Base-by-base conservation (phyloP, 2,797 vertebrate species). In the Manis javanica region DNA sequence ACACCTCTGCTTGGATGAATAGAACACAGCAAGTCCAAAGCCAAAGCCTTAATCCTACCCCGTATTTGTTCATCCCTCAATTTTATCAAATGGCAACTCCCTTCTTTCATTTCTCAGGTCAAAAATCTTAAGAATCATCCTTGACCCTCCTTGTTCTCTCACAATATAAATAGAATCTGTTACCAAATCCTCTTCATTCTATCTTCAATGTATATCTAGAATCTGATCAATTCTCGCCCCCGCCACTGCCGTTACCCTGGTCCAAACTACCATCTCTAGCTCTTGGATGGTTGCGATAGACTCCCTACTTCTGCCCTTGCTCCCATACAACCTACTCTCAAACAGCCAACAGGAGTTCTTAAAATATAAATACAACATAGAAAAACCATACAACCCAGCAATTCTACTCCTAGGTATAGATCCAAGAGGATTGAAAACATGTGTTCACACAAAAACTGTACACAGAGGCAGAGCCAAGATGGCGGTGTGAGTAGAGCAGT, bases 281-380 rank as follows among this genome's bases (percentile, higher is more conserved):
- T 94, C 14, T 5, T 85, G 57, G 31, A 53, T 91, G 63, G 16
- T 57, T 88, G 24, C 23, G 72, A 61, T 4, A 79, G 53, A 87
- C 72, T 91, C 55, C 16, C 29, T 93, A 31, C 31, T 61, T 91
- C 24, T 74, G 39, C 34, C 39, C 51, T 83, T 88, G 55, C 66
- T 9, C n/a, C 37, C 14, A 39, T 19, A 69, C 31, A 94, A 42
- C 85, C 64, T 87, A 57, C 24, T 15, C n/a, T 55, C 66, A 91
- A 96, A 77, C 13, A 63, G 59, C 31, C 42, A 90, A 91, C 95
- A 88, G 66, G 31, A 93, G 61, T 34, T 87, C 94, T 95, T 42
- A 95, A 92, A 92, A 96, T 92, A 87, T 26, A 95, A 90, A 63
- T 42, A 39, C 51, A 72, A 82, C n/a, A 87, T 42, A 66, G 74